Conservation (phyloP, 2,888 invertebrate genomes). For the Nomada fucata region DNA sequence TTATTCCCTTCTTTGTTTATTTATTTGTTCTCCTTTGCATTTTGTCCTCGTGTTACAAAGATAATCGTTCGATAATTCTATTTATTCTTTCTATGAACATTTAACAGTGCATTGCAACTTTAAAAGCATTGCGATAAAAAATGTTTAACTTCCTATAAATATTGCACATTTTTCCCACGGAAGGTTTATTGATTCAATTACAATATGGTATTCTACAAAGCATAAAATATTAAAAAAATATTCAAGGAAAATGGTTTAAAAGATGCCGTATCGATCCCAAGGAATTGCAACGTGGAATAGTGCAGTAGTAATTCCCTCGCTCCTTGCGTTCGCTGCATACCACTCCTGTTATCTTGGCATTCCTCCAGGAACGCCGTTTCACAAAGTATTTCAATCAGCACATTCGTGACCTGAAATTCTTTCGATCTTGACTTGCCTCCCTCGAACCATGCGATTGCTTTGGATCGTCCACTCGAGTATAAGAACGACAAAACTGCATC, state of each 20-base stretch:
- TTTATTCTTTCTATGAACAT: background rate
- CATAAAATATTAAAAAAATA: too few relatives aligned
- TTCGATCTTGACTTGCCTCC: background rate
- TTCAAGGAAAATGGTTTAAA: background rate
- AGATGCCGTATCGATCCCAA: background rate
- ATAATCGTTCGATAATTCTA: background rate
- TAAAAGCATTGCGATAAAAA: too few relatives aligned
- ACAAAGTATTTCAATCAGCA: constrained; percentile 8
- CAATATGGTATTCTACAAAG: too few relatives aligned
- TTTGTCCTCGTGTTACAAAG: background rate
- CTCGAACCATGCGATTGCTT: background rate
- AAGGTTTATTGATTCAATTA: too few relatives aligned
- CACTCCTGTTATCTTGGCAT: constrained; percentile 12
- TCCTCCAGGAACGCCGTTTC: constrained; percentile 3
- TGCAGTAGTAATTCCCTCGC: background rate
- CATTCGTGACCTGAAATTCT: constrained; percentile 10
- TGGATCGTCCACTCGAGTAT: background rate
- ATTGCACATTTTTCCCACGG: too few relatives aligned
- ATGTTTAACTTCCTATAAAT: too few relatives aligned
- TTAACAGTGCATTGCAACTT: too few relatives aligned
- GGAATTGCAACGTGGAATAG: background rate
- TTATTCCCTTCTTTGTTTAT: background rate
- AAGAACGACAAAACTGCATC: constrained; percentile 8
- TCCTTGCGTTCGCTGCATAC: background rate
- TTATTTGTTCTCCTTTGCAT: background rate